These are phyloP conservation scores for Natator depressus DNA, from an alignment of 2,113 vertebrate species.

Conservation along the genomic window DNA sequence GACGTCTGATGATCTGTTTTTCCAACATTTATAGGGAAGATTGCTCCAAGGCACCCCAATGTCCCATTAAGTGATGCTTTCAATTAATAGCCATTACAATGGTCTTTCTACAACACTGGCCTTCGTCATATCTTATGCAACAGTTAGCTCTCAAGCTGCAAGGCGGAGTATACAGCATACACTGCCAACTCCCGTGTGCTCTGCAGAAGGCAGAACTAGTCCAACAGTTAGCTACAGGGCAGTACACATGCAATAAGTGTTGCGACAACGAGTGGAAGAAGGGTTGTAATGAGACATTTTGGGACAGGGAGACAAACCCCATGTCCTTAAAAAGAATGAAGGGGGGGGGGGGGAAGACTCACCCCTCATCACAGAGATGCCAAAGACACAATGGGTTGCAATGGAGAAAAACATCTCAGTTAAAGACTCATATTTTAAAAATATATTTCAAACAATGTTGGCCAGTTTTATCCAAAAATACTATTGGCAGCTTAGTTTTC, in stretches of 20 bases:
- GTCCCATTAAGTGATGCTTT: neutral
- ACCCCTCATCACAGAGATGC: neutral
- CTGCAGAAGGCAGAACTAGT: neutral
- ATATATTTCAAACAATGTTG: neutral
- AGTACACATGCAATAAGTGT: accelerated
- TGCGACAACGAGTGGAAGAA: accelerated
- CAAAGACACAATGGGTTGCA: too few relatives aligned
- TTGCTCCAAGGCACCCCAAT: neutral
- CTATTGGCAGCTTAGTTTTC: neutral
- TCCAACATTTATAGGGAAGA: neutral
- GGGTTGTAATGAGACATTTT: neutral
- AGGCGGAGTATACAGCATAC: accelerated
- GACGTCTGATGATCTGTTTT: neutral
- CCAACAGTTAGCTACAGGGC: neutral
- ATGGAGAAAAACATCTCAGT: neutral
- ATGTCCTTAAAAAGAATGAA: accelerated
- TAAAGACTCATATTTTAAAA: neutral
- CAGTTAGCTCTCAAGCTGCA: accelerated
- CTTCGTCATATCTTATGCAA: accelerated
- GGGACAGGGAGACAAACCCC: neutral
- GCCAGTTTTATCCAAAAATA: neutral
- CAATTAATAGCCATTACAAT: neutral
- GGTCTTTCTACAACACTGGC: neutral
- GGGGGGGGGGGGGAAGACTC: neutral
- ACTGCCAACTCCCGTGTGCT: accelerated